Base-by-base conservation (phyloP, 2,888 invertebrate genomes). In the Lithophane semibrunnea region DNA sequence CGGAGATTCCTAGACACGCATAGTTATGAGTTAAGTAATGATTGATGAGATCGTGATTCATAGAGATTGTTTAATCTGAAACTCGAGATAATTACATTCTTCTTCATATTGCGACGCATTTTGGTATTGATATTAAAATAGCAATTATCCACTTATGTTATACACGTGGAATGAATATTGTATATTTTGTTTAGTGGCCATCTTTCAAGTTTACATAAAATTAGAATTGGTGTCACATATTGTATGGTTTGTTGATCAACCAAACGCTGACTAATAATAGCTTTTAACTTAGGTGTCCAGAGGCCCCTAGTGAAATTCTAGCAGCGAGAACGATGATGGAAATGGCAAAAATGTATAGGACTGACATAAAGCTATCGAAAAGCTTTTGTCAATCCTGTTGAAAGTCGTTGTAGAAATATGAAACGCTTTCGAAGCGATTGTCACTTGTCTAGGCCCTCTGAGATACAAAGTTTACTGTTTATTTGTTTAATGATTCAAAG, bases 131-230 rank as follows among this genome's bases (percentile, higher is more conserved):
- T 70, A 77, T 73, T 75, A 67, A 71, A 70, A 70, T 75, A 60
- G 54, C 24, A 73, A 77, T 65, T 80, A 83, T 75, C 65, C 47
- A 83, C 70, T 75, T 73, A 42, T 44, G 63, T 7, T 63, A 3
- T 54, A 64, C 80, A 84, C 73, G 76, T 73, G 86, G 52, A 47
- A 47, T 76, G 75, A 84, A 86, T 72, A 83, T 81, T 83, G 70
- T 77, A 72, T 77, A 73, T 73, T 42, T 63, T 80, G 64, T 76
- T 68, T 77, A 60, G 65, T 49, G 29, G 13, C 56, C 61, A 77
- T 75, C 66, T 77, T 77, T 61, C 52, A 60, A 77, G 83, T 85
- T 83, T 83, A 83, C 68, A 83, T 86, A 83, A 86, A 73, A 86
- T 85, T 83, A 75, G 64, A 78, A 75, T 81, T 86, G 24, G 67